Base-by-base conservation (phyloP, 1,140 invertebrate genomes). In the Cepaea nemoralis region DNA sequence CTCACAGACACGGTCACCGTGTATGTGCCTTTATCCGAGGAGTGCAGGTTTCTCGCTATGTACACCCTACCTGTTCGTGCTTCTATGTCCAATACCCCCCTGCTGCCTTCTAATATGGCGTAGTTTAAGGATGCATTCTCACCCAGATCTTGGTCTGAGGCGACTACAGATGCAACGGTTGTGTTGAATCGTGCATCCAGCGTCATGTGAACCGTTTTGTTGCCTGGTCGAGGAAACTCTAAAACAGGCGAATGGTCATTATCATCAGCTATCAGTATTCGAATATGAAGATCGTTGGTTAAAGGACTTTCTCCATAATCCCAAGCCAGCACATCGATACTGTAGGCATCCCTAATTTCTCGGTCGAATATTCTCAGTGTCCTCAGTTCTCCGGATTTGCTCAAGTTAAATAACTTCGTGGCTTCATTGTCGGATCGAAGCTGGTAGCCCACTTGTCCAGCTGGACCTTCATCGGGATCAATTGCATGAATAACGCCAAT, bases 221-320 rank as follows among this genome's bases (percentile, higher is more conserved):
- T 70, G 42, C 45, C 45, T 22, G 45, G 24, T 39, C 55, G 69
- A 24, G 81, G 81, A 31, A 75, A 50, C 0, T 63, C 16, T 73
- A 84, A 80, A 45, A 40, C 45, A 24, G 83, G 83, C 16, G 50
- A 27, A 35, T 82, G 80, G 70, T 84, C 83, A 69, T 84, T 84
- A 16, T 80, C 80, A 66, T 84, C 83, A 0, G 77, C 50, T 19
- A 84, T 69, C 31, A 35, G 16, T 19, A 84, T 76, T 16, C 59
- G 22, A 22, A 84, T 80, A 33, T 74, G 75, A n/a, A 84, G 77
- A n/a, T 80, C 50, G 66, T 82, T 84, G 70, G 70, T 75, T 22
- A 63, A 45, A 10, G 73, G 76, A 12, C 33, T 67, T 22, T 35
- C 31, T 5, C 80, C 83, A 14, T 48, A 45, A 76, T 84, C 83